Evolutionary conservation across 2,888 invertebrate genomes (phyloP), one percentile per base, ranked within the genome.

Genomic region (Epirrhoe tristata): DNA sequence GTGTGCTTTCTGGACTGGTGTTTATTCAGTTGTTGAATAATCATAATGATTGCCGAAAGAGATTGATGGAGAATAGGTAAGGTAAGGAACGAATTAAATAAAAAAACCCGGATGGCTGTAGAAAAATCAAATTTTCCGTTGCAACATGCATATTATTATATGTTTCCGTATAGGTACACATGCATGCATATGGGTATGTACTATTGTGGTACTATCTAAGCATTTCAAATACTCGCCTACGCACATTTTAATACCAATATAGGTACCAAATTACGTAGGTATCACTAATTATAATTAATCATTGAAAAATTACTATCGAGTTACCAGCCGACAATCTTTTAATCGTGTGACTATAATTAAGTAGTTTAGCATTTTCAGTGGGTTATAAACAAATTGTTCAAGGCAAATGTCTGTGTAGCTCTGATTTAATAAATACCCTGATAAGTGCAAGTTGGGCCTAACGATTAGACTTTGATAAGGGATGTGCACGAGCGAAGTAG

Each of bases 381-480:
- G 6, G 31, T 24, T 8, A 46, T 5, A 12, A n/a, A 6, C 7
- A 24, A 5, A 39, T 56, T 46, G n/a, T 46, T 43, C 12, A 46
- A 48, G 14, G 32, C n/a, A 57, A 57, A 46, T 48, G 32, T 48
- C 31, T 32, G 5, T 16, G 31, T 57, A 48, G n/a, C 14, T 57
- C 46, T 8, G 31, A 5, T 1, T 48, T 48, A 51, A 6, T 17
- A 31, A 56, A 24, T 48, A 36, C 3, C 32, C 8, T 32, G n/a
- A 7, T 57, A 48, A 16, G 57, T 57, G 36, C 12, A 39, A 51
- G 17, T 24, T 10, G 43, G 43, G 17, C 6, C 32, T 52, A 32
- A 43, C 39, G 61, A 62, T 62, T 58, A 61, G 58, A 43, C 34
- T 32, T 24, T 34, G 58, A 66, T 62, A 56, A 53, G 16, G n/a